Percentiles rank a stretch among this genome's conserved stretches.
Evolutionary conservation across 2,888 invertebrate species (phyloP).

Genomic region (Metellina segmentata): DNA sequence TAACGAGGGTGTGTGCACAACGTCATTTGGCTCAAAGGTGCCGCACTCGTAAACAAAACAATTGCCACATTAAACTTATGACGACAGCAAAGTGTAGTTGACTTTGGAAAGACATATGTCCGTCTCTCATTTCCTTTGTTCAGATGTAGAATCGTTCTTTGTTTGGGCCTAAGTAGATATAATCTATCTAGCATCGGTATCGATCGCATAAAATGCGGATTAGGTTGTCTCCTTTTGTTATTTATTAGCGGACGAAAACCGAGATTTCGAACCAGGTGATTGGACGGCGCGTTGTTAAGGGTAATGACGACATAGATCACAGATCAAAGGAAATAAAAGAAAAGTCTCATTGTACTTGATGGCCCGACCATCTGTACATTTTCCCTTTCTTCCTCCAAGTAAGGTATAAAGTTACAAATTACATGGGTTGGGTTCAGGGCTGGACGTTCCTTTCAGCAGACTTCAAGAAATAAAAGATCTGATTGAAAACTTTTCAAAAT

Average conservation of each 20-base stretch:
- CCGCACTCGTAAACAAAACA: no score
- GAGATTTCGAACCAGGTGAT: slow-evolving; percentile 34
- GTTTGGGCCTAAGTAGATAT: neutral
- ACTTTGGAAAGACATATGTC: neutral
- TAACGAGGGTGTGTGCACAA: no score
- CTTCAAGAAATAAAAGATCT: no score
- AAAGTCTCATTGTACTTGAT: slow-evolving; percentile 8
- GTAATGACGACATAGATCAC: slow-evolving; percentile 49
- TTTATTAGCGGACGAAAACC: slow-evolving; percentile 31
- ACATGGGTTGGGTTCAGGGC: neutral
- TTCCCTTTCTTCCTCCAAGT: slow-evolving; percentile 3
- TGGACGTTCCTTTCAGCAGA: neutral
- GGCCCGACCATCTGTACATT: slow-evolving; percentile 33
- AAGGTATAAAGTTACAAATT: neutral
- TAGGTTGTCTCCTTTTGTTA: slow-evolving; percentile 25
- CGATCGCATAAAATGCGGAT: slow-evolving; percentile 42
- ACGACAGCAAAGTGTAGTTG: no score
- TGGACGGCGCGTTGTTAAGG: slow-evolving; percentile 27
- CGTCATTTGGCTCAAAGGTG: no score
- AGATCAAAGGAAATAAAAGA: neutral
- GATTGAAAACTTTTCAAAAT: no score
- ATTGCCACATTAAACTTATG: no score
- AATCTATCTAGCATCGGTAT: neutral
- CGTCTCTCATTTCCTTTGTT: slow-evolving; percentile 4
- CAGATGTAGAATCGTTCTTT: neutral